Evolutionary conservation across 1,140 invertebrate genomes (phyloP).

Genomic region (Portunus trituberculatus): DNA sequence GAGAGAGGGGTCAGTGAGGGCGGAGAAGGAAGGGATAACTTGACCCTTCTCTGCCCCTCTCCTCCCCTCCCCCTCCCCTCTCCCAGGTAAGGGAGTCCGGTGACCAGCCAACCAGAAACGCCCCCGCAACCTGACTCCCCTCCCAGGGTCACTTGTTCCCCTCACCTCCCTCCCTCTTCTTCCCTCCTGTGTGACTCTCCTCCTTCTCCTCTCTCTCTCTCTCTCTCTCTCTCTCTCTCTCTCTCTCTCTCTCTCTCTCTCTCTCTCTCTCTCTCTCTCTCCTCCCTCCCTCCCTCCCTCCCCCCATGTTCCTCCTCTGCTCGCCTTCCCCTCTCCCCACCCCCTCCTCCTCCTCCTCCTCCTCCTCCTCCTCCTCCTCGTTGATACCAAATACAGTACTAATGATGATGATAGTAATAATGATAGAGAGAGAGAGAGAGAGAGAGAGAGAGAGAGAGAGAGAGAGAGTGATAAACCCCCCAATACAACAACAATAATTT

Average conservation of each 20-base stretch:
- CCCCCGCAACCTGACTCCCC: slow-evolving; percentile 15
- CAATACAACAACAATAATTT: too few species aligned
- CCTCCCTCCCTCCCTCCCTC: too few species aligned
- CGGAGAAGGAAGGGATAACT: background rate
- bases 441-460: too few species aligned
- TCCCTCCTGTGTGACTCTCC: background rate
- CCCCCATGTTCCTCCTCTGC: too few species aligned
- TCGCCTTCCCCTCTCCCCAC: too few species aligned
- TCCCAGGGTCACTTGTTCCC: background rate
- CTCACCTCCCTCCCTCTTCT: background rate
- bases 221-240: background rate
- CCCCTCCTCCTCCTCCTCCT: too few species aligned
- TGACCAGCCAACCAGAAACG: slow-evolving; percentile 1
- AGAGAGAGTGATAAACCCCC: too few species aligned
- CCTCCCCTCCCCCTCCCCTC: background rate
- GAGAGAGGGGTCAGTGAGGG: background rate
- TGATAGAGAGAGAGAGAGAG: too few species aligned
- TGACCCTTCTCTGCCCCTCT: background rate
- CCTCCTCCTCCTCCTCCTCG: too few species aligned
- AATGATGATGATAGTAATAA: too few species aligned
- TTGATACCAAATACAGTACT: too few species aligned
- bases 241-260: background rate
- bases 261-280: background rate
- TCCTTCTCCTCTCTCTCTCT: background rate
- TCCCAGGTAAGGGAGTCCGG: background rate